Evolutionary conservation across 1,140 invertebrate species (phyloP).

Genomic region (Apis laboriosa): DNA sequence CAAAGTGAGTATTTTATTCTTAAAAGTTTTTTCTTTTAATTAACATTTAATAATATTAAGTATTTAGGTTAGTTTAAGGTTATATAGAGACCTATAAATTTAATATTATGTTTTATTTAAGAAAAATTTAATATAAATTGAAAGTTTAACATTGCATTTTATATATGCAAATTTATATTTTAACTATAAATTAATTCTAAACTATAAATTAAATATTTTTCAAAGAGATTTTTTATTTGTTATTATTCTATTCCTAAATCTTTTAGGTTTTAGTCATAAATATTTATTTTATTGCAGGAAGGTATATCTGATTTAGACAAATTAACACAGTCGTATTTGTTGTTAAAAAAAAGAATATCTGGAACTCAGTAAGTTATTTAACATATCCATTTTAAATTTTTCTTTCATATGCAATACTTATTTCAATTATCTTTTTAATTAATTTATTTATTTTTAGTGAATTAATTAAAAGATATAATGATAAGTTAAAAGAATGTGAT

Average conservation of each 20-base stretch:
- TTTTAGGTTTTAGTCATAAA: neutral
- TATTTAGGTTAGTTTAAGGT: conserved; percentile 32
- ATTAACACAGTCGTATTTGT: conserved; percentile 56
- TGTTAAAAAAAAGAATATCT: conserved; percentile 66
- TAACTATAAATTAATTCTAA: neutral
- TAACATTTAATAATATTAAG: neutral
- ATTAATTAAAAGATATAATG: conserved; percentile 66
- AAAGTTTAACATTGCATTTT: neutral
- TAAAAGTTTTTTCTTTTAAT: neutral
- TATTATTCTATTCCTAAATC: neutral
- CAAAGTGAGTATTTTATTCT: conserved; percentile 24
- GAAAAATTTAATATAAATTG: neutral
- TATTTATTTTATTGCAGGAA: conserved; percentile 49
- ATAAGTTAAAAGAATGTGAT: conserved; percentile 65
- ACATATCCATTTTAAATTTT: conserved; percentile 1
- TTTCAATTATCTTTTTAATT: neutral
- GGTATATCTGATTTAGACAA: conserved; percentile 36
- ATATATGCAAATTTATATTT: neutral
- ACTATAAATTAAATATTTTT: neutral
- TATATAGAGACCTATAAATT: neutral
- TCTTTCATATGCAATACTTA: neutral
- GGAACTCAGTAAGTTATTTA: conserved; percentile 68
- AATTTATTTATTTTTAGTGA: conserved; percentile 58
- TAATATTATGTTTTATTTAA: neutral
- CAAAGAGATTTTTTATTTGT: neutral